Evolutionary conservation across 2,113 vertebrate species (phyloP), one percentile per base, ranked within the genome.

Genomic region (Oncorhynchus kisutch): DNA sequence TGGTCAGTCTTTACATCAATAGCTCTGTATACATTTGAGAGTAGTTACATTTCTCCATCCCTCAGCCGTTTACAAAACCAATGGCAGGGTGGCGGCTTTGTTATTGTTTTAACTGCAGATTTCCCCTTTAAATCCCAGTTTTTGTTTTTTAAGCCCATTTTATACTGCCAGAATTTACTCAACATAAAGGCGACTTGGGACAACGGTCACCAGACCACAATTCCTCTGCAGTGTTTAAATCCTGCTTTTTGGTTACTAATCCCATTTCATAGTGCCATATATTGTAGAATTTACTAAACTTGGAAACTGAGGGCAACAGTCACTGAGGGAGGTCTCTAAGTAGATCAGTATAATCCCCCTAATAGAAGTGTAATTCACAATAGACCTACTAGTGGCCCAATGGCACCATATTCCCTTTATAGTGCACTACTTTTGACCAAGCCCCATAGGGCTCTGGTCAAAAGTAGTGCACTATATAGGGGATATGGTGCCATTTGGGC

Each of bases 331-430:
- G 89, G 90, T 88, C 91, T 88, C 85, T 91, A 92, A 92, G 91
- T 85, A 91, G 91, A 90, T 91, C 89, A 91, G 80, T 71, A 83
- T 92, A 91, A 92, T 92, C 91, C 90, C 86, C 84, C 90, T 91
- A 91, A 91, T 92, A 91, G 12, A 67, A 67, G n/a, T 49, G 16
- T 48, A 70, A 70, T 13, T 48, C 67, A 49, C 39, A 70, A 39
- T 70, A 39, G 20, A 22, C n/a, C 60, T 2, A 25, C 9, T 5
- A 3, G 6, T 9, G 60, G 24, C 60, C 3, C 16, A 5, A 54
- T 54, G 5, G 16, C 51, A 4, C 51, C 51, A 14, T 5, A 54
- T 54, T 18, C 67, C 18, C 16, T 68, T 7, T n/a, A 16, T 68
- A 34, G 67, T 27, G 14, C 18, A 39, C 67, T 18, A 54, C 51